Conservation (phyloP, 2,888 invertebrate species). For the Caenorhabditis sp. region DNA sequence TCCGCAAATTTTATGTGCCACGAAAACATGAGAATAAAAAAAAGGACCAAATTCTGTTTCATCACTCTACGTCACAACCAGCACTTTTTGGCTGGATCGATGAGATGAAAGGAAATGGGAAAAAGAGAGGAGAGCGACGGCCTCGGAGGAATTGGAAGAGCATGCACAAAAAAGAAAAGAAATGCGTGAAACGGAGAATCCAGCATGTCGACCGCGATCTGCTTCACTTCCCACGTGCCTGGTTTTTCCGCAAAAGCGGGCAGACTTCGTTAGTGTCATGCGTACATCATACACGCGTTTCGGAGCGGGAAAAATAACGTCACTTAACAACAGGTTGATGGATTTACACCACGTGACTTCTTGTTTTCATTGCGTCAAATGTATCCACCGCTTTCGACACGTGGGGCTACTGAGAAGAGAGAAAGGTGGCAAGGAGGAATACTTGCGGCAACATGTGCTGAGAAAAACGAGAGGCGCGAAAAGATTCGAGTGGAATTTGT, state of each 20-base stretch:
- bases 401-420: no score
- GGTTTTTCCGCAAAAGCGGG: conserved; percentile 20
- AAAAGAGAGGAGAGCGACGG: conserved; percentile 17
- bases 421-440: no score
- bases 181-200: conserved; percentile 24
- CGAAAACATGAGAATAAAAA: neutral
- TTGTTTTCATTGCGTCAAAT: conserved; percentile 11
- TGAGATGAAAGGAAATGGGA: conserved; percentile 14
- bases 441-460: no score
- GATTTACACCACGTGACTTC: conserved; percentile 44
- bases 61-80: conserved; percentile 9
- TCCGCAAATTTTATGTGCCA: neutral
- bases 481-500: no score
- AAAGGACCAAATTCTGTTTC: neutral
- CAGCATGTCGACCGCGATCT: neutral
- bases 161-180: conserved; percentile 3
- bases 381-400: neutral
- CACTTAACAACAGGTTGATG: conserved; percentile 50
- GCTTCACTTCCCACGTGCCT: conserved; percentile 33
- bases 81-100: conserved; percentile 26
- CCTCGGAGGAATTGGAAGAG: conserved; percentile 33
- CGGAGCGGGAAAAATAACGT: conserved; percentile 17
- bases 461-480: no score
- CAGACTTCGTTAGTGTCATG: conserved; percentile 46
- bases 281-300: conserved; percentile 39